These are phyloP conservation scores for Propithecus coquereli DNA, from an alignment of 2,113 vertebrate genomes.

Conservation along the genomic window DNA sequence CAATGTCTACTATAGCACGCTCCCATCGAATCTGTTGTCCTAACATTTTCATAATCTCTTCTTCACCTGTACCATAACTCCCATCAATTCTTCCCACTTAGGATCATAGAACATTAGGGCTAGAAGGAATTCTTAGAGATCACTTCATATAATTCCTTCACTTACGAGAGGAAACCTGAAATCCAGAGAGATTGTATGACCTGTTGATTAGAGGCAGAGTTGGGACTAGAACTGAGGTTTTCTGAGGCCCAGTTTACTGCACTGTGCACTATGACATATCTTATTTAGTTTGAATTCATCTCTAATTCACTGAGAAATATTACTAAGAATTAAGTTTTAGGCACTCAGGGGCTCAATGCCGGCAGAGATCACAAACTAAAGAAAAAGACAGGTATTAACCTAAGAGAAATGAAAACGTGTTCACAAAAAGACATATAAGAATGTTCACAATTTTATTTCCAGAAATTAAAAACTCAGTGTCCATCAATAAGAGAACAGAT, in stretches of 20 bases:
- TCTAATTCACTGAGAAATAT: conserved; percentile 27
- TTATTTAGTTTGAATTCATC: neutral
- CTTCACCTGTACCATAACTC: neutral
- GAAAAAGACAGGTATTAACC: neutral
- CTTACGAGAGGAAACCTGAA: neutral
- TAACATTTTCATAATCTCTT: neutral
- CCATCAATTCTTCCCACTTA: neutral
- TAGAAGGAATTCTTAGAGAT: neutral
- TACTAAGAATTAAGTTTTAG: neutral
- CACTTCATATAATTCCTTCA: neutral
- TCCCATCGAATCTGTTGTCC: neutral
- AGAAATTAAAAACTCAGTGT: neutral
- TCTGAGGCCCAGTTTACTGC: neutral
- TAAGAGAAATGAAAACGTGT: neutral
- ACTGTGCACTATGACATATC: neutral
- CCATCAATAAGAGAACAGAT: neutral
- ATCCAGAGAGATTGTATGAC: neutral
- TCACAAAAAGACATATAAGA: neutral
- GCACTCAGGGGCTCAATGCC: neutral
- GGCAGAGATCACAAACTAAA: neutral
- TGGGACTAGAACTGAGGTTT: neutral
- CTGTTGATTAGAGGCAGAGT: neutral
- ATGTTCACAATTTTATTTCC: neutral
- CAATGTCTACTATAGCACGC: neutral
- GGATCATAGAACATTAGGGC: neutral